Percentiles rank a stretch among this genome's conserved stretches.
phyloP scores from a whole-genome alignment of 2,113 vertebrate genomes.

The Melierax canorus region DNA sequence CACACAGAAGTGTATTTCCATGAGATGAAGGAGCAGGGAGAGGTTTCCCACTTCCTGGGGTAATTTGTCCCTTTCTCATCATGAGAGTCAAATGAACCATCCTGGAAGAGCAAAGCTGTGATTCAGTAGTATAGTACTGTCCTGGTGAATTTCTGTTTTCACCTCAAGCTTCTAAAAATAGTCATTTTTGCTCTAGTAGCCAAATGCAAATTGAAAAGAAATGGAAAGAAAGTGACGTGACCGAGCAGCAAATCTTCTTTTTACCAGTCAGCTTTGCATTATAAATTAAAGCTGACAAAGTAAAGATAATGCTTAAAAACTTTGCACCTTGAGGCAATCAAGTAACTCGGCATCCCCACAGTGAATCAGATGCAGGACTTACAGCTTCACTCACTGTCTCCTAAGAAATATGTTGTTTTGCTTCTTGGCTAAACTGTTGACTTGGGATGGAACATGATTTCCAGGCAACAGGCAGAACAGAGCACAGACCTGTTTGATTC shows the following conservation, averaged over 20 bases:
- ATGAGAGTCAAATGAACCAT: not conserved
- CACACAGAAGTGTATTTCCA: not conserved
- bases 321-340: not conserved
- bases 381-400: not conserved
- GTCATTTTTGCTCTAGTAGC: not conserved
- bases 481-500: not conserved
- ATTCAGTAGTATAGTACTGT: not conserved
- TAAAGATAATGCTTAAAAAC: not conserved
- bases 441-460: not conserved
- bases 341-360: rapidly evolving
- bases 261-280: not conserved
- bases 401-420: not conserved
- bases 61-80: not conserved
- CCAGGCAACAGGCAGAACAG: not conserved
- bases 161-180: not conserved
- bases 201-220: not conserved
- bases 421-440: not conserved
- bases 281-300: not conserved
- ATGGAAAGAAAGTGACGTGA: not conserved
- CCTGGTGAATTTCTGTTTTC: not conserved
- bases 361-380: not conserved
- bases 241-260: not conserved
- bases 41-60: not conserved
- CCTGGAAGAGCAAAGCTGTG: not conserved
- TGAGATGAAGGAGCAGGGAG: not conserved